Evolutionary conservation across 2,113 vertebrate species (phyloP), one percentile per base, ranked within the genome.

Genomic region (Nyctereutes procyonoides): DNA sequence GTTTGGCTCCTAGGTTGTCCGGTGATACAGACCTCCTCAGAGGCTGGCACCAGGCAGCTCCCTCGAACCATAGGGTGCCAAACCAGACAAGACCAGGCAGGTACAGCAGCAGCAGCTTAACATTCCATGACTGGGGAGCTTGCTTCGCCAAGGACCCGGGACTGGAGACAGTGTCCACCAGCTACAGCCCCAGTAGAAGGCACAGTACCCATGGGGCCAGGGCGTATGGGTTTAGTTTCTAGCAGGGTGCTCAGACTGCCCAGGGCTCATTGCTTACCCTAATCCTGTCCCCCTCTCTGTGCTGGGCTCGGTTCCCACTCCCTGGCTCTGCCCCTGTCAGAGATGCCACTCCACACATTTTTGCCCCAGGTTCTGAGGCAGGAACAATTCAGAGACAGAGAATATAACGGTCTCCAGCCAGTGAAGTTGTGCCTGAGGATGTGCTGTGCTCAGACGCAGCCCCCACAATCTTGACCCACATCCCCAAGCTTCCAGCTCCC

Each of bases 391-490:
- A 55, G 82, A 67, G 86, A 11, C 76, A 3, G 26, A 83, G 74
- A 30, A 63, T 26, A 8, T 12, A 20, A 62, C 8, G 30, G 32
- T 63, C 35, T 87, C 63, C 35, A 76, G 96, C 87, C 86, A 55
- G 32, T 28, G 17, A 56, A 71, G 63, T 26, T 13, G 24, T 86
- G 91, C 62, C 93, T 92, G 63, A 89, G 82, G 92, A 74, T 94
- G 67, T 9, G 53, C 69, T 2, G 8, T 76, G 53, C 53, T 96
- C 92, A 69, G 30, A 67, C 5, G 12, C 58, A 8, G 79, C 89
- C 95, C 96, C 97, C 71, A 67, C 87, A 63, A 94, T 94, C 95
- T 93, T 98, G 97, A 98, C 97, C 98, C 97, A 97, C 85, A 98
- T 97, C 97, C 96, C 97, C 95, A 96, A 56, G 86, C 95, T 97